Conservation (phyloP, 2,113 vertebrate species). For the Megaleporinus macrocephalus region DNA sequence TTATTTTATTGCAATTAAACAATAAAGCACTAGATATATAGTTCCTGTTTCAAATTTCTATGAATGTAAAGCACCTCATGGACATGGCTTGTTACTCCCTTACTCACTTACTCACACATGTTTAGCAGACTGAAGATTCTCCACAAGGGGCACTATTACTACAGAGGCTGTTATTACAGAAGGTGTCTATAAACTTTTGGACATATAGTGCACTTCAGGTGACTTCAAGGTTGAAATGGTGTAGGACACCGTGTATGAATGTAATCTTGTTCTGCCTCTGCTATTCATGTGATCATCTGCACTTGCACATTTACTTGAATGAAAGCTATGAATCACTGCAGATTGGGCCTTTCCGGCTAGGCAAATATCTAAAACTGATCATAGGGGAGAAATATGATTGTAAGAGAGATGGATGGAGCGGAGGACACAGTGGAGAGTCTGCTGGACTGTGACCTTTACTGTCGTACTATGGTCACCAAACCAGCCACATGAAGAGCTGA, state of each 20-base stretch:
- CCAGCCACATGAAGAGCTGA: conserved; percentile 61
- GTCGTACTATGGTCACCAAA: conserved; percentile 70
- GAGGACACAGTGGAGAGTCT: conserved; percentile 35
- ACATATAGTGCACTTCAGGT: neutral
- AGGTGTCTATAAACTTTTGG: neutral
- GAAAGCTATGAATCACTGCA: conserved; percentile 4
- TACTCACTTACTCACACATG: too few species aligned
- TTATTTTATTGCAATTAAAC: too few species aligned
- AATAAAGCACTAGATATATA: too few species aligned
- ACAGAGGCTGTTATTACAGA: neutral
- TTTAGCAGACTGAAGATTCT: too few species aligned
- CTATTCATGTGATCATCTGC: neutral
- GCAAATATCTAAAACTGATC: neutral
- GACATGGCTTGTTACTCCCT: too few species aligned
- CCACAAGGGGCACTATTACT: too few species aligned
- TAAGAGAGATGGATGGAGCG: conserved; percentile 18
- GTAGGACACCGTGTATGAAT: neutral
- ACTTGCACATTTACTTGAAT: neutral
- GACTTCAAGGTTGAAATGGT: neutral
- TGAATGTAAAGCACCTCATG: too few species aligned
- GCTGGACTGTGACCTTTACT: conserved; percentile 68
- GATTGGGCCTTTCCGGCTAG: neutral
- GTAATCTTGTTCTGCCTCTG: neutral
- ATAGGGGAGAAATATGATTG: conserved; percentile 8
- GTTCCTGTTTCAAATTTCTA: too few species aligned